Evolutionary conservation across 2,888 invertebrate species (phyloP).

Genomic region (Ormyrus rosae): DNA sequence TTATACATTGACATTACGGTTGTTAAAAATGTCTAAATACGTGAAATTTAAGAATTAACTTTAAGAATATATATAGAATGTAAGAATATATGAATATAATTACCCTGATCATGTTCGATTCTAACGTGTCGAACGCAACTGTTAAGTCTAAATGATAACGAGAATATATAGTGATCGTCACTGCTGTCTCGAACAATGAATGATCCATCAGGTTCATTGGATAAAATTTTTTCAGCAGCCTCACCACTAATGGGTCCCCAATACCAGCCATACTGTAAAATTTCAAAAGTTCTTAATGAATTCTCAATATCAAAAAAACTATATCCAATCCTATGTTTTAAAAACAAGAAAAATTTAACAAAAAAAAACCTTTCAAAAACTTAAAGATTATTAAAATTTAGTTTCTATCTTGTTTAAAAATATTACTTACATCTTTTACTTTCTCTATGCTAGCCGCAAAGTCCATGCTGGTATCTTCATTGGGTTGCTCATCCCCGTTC

Average conservation of each 20-base stretch:
- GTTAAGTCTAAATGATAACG: conserved; percentile 93
- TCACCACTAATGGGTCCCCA: conserved; percentile 96
- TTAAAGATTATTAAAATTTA: conserved; percentile 61
- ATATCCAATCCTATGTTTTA: neutral
- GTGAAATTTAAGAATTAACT: neutral
- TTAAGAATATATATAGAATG: neutral
- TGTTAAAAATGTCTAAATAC: conserved; percentile 2
- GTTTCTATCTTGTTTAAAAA: conserved; percentile 1
- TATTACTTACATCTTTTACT: conserved; percentile 90
- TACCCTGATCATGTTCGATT: conserved; percentile 96
- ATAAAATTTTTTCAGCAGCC: conserved; percentile 92
- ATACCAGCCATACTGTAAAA: conserved; percentile 91
- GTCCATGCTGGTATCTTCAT: conserved; percentile 82
- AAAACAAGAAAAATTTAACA: neutral
- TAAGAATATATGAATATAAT: conserved; percentile 63
- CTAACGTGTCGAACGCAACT: conserved; percentile 92
- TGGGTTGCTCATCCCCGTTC: conserved; percentile 50
- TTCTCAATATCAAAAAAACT: neutral
- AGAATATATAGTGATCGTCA: conserved; percentile 96
- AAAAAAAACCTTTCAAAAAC: neutral
- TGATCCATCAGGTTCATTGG: conserved; percentile 94
- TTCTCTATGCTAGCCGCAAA: conserved; percentile 94
- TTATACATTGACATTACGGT: neutral
- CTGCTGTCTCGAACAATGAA: conserved; percentile 96
- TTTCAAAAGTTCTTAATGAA: neutral